A percentile compares a stretch with the other conserved stretches of the same genome.
These are phyloP conservation scores for Lanius collurio DNA, from an alignment of 2,113 vertebrate genomes.

Conservation along the genomic window DNA sequence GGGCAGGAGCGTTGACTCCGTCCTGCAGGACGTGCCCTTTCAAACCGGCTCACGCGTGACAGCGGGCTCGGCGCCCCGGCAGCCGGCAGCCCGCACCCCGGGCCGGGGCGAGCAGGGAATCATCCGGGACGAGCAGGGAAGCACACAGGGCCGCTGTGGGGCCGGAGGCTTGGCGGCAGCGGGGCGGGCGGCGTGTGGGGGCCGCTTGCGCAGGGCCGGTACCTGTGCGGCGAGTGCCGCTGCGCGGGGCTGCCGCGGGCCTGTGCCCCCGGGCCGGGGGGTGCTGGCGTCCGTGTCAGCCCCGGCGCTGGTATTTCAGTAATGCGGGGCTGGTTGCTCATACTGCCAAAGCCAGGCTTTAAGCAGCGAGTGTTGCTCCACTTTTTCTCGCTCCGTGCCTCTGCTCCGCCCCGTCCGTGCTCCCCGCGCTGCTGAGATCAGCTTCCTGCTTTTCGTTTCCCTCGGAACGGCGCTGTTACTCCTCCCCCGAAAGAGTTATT, in stretches of 20 bases:
- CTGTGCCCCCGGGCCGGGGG: neutral
- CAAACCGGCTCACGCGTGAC: neutral
- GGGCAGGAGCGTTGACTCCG: neutral
- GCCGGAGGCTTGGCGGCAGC: neutral
- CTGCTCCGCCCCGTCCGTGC: slow-evolving; percentile 72
- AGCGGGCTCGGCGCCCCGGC: neutral
- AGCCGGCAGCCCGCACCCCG: neutral
- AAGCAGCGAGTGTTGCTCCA: slow-evolving; percentile 33
- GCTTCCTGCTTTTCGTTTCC: slow-evolving; percentile 74
- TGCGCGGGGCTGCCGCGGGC: neutral
- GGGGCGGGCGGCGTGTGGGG: neutral
- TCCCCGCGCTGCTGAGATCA: slow-evolving; percentile 68
- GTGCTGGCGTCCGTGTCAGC: neutral
- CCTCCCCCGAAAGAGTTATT: slow-evolving; percentile 63
- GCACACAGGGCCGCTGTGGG: neutral
- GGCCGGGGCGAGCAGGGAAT: neutral
- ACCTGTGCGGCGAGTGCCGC: neutral
- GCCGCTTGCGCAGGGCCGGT: neutral
- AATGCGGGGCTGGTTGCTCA: neutral
- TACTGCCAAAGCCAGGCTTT: slow-evolving; percentile 38
- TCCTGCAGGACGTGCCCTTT: neutral
- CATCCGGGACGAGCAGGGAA: neutral
- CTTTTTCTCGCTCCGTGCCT: slow-evolving; percentile 48
- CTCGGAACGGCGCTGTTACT: slow-evolving; percentile 21
- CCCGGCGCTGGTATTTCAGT: neutral